phyloP scores from a whole-genome alignment of 2,888 invertebrate genomes.

The Acleris cristana region DNA sequence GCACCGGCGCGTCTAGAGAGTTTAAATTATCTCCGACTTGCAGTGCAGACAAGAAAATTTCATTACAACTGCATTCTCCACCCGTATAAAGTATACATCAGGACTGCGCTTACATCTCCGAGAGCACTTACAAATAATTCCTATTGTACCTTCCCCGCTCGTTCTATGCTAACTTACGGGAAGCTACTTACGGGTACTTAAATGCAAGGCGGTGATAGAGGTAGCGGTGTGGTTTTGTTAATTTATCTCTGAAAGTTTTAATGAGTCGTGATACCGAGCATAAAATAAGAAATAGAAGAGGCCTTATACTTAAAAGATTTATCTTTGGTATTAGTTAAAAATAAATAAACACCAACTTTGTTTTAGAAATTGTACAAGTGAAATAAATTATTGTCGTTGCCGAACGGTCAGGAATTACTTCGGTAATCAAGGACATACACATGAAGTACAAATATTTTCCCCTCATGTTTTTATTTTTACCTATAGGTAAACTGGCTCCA shows the following conservation, averaged over 20 bases:
- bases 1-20: constrained; percentile 54
- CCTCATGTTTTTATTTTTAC: too few species aligned
- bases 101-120: constrained; percentile 20
- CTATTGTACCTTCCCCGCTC: background rate
- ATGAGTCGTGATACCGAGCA: background rate
- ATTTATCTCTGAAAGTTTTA: background rate
- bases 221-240: background rate
- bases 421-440: too few species aligned
- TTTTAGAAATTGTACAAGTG: too few species aligned
- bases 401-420: too few species aligned
- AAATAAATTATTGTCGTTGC: too few species aligned
- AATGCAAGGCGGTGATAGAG: constrained; percentile 1
- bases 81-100: constrained; percentile 44
- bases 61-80: constrained; percentile 56
- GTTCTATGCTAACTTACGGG: constrained; percentile 3
- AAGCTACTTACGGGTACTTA: background rate
- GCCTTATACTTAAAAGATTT: too few species aligned
- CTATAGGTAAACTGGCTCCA: too few species aligned
- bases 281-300: too few species aligned
- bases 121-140: constrained; percentile 24
- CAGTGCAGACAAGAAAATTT: constrained; percentile 56
- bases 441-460: too few species aligned
- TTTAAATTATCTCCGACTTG: constrained; percentile 57
- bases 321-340: too few species aligned
- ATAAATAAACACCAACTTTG: too few species aligned